Conservation (phyloP, 2,797 vertebrate genomes). For the Babyrousa celebensis region DNA sequence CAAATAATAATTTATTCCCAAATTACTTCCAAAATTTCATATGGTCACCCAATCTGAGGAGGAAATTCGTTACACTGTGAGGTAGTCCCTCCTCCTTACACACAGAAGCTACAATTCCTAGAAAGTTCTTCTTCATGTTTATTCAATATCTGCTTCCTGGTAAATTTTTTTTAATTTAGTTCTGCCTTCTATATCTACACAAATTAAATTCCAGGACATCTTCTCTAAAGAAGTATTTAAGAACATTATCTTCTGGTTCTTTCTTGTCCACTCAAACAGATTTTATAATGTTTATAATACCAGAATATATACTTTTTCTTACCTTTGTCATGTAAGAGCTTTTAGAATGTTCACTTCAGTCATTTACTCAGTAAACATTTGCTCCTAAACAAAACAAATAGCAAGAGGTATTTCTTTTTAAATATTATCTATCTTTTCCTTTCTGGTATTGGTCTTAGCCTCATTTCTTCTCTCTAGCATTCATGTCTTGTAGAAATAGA, state of each 20-base stretch:
- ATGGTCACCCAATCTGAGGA: neutral
- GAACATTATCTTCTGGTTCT: slow-evolving; percentile 10
- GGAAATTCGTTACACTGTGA: neutral
- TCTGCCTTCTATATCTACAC: slow-evolving; percentile 3
- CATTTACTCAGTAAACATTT: slow-evolving; percentile 44
- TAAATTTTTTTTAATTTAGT: slow-evolving; percentile 33
- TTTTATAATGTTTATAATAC: slow-evolving; percentile 1
- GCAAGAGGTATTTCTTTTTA: slow-evolving; percentile 2
- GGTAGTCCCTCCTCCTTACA: neutral
- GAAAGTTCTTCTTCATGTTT: neutral
- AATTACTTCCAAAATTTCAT: slow-evolving; percentile 21
- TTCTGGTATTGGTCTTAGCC: neutral
- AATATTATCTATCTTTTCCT: neutral
- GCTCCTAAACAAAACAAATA: slow-evolving; percentile 30
- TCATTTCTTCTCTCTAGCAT: slow-evolving; percentile 11
- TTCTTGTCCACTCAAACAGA: slow-evolving; percentile 8
- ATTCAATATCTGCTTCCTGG: slow-evolving; percentile 33
- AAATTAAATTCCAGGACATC: slow-evolving; percentile 52
- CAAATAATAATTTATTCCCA: neutral
- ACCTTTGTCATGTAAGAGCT: neutral
- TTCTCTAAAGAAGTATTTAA: slow-evolving; percentile 17
- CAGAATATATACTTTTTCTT: neutral
- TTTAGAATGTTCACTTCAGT: slow-evolving; percentile 15
- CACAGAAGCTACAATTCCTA: slow-evolving; percentile 20
- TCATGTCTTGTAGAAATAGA: slow-evolving; percentile 52